Evolutionary conservation across 2,888 invertebrate species (phyloP), one percentile per base, ranked within the genome.

Genomic region (Dryobotodes eremita): DNA sequence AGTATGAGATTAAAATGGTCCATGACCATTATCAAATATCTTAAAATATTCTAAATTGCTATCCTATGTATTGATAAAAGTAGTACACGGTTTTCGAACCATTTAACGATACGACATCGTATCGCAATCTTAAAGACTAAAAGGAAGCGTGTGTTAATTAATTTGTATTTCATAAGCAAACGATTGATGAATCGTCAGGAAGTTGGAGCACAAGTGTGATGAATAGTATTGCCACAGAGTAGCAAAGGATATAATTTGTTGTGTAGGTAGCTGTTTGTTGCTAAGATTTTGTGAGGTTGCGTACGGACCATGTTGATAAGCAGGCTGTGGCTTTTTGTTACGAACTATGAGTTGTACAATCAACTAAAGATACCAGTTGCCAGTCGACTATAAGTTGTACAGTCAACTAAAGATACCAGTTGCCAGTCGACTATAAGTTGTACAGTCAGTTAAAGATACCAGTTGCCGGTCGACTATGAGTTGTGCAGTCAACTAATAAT

Each of bases 81-180:
- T 13, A 36, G 62, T 64, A 64, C 36, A 36, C 31, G 31, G 62
- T 13, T 70, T 13, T 20, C 3, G 5, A 57, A 4, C 6, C 17
- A 11, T 20, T 23, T 11, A 1, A 72, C 65, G 31, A 42, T 15
- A 50, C 68, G 55, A 82, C 8, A 10, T 62, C 50, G 42, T 42
- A 66, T 53, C 53, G n/a, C 0, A 50, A 55, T 83, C 68, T 68
- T 64, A 2, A 20, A 48, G 1, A 61, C 65, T 86, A 77, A 77
- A 82, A 69, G 57, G 61, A 1, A 31, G 36, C 42, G n/a, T 73
- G 73, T 86, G 89, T 89, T 92, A 92, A 93, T 93, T 92, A 93
- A 92, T 92, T 92, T 89, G 88, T 90, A 91, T 92, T 92, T 91
- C 91, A 92, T 92, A 91, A 91, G 88, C 90, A 89, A 91, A 91